These are phyloP conservation scores for Linepithema humile DNA, from an alignment of 1,140 invertebrate genomes.

Conservation along the genomic window DNA sequence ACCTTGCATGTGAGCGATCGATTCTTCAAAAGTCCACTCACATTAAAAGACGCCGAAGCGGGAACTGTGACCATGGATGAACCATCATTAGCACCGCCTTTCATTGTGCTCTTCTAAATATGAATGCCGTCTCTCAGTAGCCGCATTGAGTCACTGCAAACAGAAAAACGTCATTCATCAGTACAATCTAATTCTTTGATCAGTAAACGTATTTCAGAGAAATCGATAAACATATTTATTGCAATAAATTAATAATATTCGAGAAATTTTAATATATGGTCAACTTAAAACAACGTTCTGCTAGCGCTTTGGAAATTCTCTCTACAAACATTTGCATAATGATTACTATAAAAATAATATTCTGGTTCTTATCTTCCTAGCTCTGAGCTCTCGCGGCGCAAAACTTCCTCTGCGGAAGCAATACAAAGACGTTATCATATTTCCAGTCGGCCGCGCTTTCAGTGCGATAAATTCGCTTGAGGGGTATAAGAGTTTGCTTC, in stretches of 20 bases:
- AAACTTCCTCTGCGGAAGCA: neutral
- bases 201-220: no score
- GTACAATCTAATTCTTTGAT: slow-evolving; percentile 19
- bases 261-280: no score
- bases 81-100: slow-evolving; percentile 82
- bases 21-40: slow-evolving; percentile 42
- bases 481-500: neutral
- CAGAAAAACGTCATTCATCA: slow-evolving; percentile 26
- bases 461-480: slow-evolving; percentile 1
- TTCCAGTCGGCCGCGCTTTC: neutral
- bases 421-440: neutral
- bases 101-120: slow-evolving; percentile 69
- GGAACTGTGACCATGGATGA: slow-evolving; percentile 83
- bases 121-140: slow-evolving; percentile 1
- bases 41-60: slow-evolving; percentile 77
- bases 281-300: no score
- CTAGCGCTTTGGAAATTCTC: no score
- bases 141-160: slow-evolving; percentile 68
- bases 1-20: slow-evolving; percentile 8
- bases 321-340: no score
- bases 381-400: neutral
- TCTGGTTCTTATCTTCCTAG: neutral
- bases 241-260: no score
- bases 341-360: no score
- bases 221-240: no score